Evolutionary conservation across 2,888 invertebrate genomes (phyloP), one percentile per base, ranked within the genome.

Genomic region (Epirrhoe tristata): DNA sequence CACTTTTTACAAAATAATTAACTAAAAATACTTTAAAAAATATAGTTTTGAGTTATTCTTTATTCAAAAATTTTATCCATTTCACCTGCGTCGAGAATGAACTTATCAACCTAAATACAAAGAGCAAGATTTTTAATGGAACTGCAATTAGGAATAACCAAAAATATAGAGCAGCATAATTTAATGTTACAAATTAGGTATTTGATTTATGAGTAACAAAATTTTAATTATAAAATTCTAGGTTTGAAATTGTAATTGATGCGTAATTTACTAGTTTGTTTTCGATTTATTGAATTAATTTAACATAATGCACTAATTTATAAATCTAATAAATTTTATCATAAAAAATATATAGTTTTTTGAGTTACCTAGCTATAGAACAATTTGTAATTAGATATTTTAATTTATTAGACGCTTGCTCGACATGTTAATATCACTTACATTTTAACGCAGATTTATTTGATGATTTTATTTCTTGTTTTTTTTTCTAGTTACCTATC

Each of bases 211-310:
- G 16, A 43, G 5, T 43, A 12, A 4, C 39, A 43, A 43, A 43
- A 65, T 53, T 32, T 55, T 50, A 67, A 58, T 70, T 70, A 60
- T 59, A 63, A 67, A 71, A 68, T 61, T 65, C 60, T 12, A 34
- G 39, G n/a, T 66, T 55, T 65, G 61, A 8, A 56, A 17, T 51
- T 50, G n/a, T 67, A 63, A 69, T 69, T 66, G 61, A 52, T 63
- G 63, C 63, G 36, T 64, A 48, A 72, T 70, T 68, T 68, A 70
- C 36, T 48, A 60, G 68, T 63, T 70, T 67, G 66, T 68, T 68
- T 62, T 63, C 54, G 6, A 34, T 56, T 14, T 32, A 34, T 36
- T 63, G 10, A 52, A 46, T 52, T 57, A 8, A 52, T 57, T 57
- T 14, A 24, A 34, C 14, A 53, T 52, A 53, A 17, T 24, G 10